Base-by-base conservation (phyloP, 2,797 vertebrate genomes). In the Brachymystax lenok region DNA sequence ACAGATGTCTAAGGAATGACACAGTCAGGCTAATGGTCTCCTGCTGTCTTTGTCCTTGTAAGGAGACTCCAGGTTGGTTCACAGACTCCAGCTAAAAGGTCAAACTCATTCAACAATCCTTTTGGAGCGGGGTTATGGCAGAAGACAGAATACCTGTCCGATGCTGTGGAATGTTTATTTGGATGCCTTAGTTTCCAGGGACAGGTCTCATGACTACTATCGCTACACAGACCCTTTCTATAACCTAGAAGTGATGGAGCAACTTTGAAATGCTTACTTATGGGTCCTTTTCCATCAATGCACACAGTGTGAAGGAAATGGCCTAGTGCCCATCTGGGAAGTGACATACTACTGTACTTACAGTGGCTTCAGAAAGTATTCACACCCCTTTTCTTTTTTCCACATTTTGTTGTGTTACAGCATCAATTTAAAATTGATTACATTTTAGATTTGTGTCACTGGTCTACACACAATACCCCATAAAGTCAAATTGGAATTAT, bases 1-100 rank as follows among this genome's bases (percentile, higher is more conserved):
- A 87, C 83, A 84, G 75, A 89, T 73, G 74, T 83, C 82, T 82
- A 28, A 78, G 90, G 81, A 79, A 74, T 77, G 85, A 88, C 76
- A 85, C 85, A 51, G 46, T 69, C 73, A 83, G 80, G 76, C 89
- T 80, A 77, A 70, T 63, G 75, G 74, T 77, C 75, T 85, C 87
- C 81, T 78, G 80, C 84, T 85, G 83, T 73, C 83, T 88, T 83
- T 92, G 92, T 80, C 94, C 93, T 94, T 95, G 91, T 93, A 94
- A 93, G 93, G 93, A 92, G 87, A 94, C 90, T 88, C 82, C 74
- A 64, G 77, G 77, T 88, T 84, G 87, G 88, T 86, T 85, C 51
- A 0, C 79, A 82, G 85, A 82, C 86, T 90, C 87, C 70, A 75
- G 19, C 79, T 84, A 87, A 91, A 89, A 89, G 82, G 74, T 76